Conservation (phyloP, 1,140 invertebrate species). For the Calliopsis andreniformis region DNA sequence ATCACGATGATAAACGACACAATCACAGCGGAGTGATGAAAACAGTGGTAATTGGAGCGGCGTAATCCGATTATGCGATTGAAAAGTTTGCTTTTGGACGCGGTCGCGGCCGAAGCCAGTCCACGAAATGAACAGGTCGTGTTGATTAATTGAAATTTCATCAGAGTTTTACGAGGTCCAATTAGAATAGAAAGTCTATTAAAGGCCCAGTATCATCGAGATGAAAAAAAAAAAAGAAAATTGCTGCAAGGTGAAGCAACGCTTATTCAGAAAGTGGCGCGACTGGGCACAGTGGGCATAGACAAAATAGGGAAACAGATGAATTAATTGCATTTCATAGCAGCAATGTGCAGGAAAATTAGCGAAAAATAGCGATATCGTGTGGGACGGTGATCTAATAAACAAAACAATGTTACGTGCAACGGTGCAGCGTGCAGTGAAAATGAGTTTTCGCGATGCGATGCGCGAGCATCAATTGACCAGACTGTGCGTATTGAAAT, state of each 20-base stretch:
- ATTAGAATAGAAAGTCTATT: conserved; percentile 23
- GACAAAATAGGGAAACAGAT: conserved; percentile 2
- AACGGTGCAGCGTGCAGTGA: not conserved
- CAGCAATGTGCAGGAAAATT: conserved; percentile 18
- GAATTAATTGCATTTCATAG: conserved; percentile 44
- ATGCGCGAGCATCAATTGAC: conserved; percentile 21
- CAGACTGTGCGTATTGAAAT: conserved; percentile 8
- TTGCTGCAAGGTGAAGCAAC: not conserved
- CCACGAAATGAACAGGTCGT: not conserved
- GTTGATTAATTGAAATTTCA: conserved; percentile 16
- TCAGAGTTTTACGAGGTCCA: not conserved
- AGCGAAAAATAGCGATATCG: conserved; percentile 43
- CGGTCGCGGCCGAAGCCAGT: not conserved
- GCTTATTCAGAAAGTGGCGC: not conserved
- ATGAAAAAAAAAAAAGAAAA: not conserved
- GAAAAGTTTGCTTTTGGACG: not conserved
- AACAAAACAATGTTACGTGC: conserved; percentile 42
- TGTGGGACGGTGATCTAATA: conserved; percentile 46
- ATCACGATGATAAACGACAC: no score
- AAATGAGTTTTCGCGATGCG: conserved; percentile 37
- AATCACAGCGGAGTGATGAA: not conserved
- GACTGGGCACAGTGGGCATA: not conserved
- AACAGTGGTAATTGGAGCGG: not conserved
- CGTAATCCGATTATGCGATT: conserved; percentile 26
- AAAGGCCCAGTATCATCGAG: not conserved